These are phyloP conservation scores for Petrolisthes cinctipes DNA, from an alignment of 2,888 invertebrate genomes.

Conservation along the genomic window DNA sequence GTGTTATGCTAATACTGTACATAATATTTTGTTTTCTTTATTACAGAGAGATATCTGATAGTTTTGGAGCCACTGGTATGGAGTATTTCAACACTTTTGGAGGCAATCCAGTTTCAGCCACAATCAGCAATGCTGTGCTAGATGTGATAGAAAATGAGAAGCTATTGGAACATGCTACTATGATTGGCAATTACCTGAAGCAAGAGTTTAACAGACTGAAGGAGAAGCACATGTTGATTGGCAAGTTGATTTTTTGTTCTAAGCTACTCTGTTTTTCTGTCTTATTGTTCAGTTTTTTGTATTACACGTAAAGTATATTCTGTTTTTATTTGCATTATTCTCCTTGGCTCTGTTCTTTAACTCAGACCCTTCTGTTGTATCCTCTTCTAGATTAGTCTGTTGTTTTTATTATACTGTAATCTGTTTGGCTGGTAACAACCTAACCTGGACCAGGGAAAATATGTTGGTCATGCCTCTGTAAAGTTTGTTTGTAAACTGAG, in stretches of 20 bases:
- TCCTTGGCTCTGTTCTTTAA: too few species aligned
- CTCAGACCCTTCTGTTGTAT: too few species aligned
- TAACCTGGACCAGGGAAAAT: too few species aligned
- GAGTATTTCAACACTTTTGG: conserved; percentile 99
- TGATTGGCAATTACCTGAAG: conserved; percentile 85
- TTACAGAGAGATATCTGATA: conserved; percentile 82
- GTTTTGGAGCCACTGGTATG: conserved; percentile 89
- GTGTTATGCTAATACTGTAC: not conserved
- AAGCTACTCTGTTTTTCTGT: too few species aligned
- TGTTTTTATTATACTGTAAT: too few species aligned
- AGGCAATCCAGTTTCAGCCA: conserved; percentile 98
- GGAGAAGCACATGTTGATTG: conserved; percentile 83
- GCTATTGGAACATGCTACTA: conserved; percentile 83
- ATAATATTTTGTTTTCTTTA: not conserved
- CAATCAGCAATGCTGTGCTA: conserved; percentile 93
- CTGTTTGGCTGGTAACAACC: too few species aligned
- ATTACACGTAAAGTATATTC: too few species aligned
- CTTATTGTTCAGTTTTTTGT: too few species aligned
- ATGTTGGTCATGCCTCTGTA: too few species aligned
- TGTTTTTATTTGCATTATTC: too few species aligned
- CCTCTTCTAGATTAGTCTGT: too few species aligned
- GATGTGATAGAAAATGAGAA: conserved; percentile 91
- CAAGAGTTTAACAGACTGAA: conserved; percentile 77
- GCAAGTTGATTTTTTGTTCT: conserved; percentile 67
- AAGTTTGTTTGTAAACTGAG: too few species aligned